phyloP scores from a whole-genome alignment of 2,113 vertebrate genomes.

The Ancistrus triradiatus region DNA sequence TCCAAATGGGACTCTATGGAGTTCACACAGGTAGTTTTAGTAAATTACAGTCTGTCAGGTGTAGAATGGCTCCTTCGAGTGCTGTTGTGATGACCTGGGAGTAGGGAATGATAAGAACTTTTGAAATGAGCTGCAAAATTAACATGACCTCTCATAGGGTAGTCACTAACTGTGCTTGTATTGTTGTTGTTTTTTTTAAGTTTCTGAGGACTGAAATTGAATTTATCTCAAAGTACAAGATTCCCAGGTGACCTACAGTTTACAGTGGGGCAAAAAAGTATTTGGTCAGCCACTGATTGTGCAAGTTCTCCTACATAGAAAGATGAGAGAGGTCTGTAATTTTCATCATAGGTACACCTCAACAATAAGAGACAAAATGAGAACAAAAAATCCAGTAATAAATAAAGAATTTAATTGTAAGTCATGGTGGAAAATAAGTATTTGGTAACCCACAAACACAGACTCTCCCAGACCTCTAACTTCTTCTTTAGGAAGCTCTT shows the following conservation, averaged over 20 bases:
- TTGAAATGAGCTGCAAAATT: conserved; percentile 22
- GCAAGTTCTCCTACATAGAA: too few species aligned
- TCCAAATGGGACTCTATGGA: conserved; percentile 26
- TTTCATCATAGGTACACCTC: too few species aligned
- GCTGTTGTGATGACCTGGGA: not conserved
- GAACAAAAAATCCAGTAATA: too few species aligned
- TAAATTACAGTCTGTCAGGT: conserved; percentile 10
- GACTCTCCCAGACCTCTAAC: too few species aligned
- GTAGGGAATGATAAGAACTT: conserved; percentile 1
- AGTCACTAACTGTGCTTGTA: not conserved
- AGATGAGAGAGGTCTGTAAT: too few species aligned
- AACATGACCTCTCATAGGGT: conserved; percentile 25
- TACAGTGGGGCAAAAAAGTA: too few species aligned
- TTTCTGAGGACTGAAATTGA: conserved; percentile 3
- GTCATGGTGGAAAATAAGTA: too few species aligned
- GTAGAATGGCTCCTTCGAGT: not conserved
- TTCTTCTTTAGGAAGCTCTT: too few species aligned
- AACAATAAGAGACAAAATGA: too few species aligned
- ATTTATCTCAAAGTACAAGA: not conserved
- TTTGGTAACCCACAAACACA: too few species aligned
- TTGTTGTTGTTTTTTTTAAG: not conserved
- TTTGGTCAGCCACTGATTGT: too few species aligned
- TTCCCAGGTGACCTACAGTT: not conserved
- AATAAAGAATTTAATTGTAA: too few species aligned
- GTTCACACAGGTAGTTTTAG: conserved; percentile 9